Evolutionary conservation across 2,888 invertebrate species (phyloP).

Genomic region (Thyatira batis): DNA sequence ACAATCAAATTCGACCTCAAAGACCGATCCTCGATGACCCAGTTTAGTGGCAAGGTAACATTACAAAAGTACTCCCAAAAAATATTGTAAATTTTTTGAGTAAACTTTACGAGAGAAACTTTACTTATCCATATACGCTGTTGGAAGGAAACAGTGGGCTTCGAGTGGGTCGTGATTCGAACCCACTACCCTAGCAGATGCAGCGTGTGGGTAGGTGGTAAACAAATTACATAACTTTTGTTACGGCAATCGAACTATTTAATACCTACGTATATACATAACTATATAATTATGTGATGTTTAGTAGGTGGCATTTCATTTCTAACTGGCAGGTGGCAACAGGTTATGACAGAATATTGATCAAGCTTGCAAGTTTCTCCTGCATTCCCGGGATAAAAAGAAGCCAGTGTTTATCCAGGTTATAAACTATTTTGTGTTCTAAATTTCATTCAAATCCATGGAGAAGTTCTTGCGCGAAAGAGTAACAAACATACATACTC

Average conservation of each 20-base stretch:
- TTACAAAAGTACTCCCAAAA: not conserved
- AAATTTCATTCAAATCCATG: too few species aligned
- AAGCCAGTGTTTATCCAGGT: too few species aligned
- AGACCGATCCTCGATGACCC: not conserved
- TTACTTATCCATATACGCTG: slow-evolving; percentile 42
- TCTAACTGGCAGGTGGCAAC: not conserved
- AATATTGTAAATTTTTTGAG: slow-evolving; percentile 24
- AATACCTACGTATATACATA: slow-evolving; percentile 6
- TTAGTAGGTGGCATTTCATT: not conserved
- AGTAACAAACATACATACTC: too few species aligned
- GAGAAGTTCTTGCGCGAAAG: too few species aligned
- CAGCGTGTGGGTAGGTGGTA: slow-evolving; percentile 43
- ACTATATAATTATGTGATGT: not conserved
- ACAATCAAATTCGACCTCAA: too few species aligned
- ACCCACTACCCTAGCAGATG: slow-evolving; percentile 44
- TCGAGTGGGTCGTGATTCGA: slow-evolving; percentile 49
- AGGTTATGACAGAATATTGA: not conserved
- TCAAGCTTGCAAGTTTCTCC: too few species aligned
- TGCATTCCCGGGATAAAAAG: too few species aligned
- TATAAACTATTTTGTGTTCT: too few species aligned
- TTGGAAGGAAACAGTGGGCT: slow-evolving; percentile 53
- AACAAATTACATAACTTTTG: slow-evolving; percentile 54
- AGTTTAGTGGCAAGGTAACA: not conserved
- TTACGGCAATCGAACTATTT: slow-evolving; percentile 36
- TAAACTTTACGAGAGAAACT: slow-evolving; percentile 40